A percentile compares a stretch with the other conserved stretches of the same genome.
These are phyloP conservation scores for Ptilorrhoa leucosticta DNA, from an alignment of 2,113 vertebrate genomes.

Conservation along the genomic window DNA sequence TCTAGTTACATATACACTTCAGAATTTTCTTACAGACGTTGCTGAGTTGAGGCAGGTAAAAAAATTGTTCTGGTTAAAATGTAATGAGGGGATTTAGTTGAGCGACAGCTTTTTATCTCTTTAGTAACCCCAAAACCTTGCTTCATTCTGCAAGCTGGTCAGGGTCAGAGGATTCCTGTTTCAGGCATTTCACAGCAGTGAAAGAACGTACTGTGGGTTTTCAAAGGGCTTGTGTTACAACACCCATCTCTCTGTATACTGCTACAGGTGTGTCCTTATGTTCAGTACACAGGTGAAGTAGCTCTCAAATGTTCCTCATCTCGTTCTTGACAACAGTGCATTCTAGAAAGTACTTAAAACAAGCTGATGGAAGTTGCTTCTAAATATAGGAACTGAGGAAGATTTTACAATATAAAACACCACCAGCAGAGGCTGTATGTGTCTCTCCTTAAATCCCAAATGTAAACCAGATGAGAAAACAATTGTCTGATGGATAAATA, in stretches of 20 bases:
- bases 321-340: background rate
- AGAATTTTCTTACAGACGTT: background rate
- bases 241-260: background rate
- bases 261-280: accelerated
- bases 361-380: background rate
- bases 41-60: background rate
- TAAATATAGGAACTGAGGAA: background rate
- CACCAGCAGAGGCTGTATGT: background rate
- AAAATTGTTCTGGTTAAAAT: background rate
- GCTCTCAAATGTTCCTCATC: background rate
- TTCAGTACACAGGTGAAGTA: background rate
- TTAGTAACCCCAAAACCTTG: background rate
- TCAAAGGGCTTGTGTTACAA: background rate
- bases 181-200: background rate
- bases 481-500: background rate
- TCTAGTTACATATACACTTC: accelerated
- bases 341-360: background rate
- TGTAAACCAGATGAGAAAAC: background rate
- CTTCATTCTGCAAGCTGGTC: background rate
- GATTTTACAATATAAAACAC: background rate
- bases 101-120: background rate
- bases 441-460: background rate
- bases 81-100: background rate
- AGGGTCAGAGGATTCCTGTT: background rate
- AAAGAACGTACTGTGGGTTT: background rate